Evolutionary conservation across 1,140 invertebrate genomes (phyloP), one percentile per base, ranked within the genome.

Genomic region (Brachionus koreanus): DNA sequence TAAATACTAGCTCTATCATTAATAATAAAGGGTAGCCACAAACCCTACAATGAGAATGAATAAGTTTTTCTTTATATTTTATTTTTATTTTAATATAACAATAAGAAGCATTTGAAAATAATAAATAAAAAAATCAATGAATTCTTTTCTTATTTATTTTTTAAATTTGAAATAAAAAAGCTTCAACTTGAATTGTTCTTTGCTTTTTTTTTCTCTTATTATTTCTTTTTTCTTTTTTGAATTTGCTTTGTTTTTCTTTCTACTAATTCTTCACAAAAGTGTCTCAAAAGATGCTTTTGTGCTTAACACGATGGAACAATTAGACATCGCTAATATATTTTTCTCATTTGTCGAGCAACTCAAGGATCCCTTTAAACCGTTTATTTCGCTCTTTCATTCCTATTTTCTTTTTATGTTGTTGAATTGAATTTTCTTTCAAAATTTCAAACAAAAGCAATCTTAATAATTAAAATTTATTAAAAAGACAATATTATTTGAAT

Each of bases 391-490:
- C 33, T 33, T 33, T 37, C 63, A 65, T 65, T 35, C 29, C 33
- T 65, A 33, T 65, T 33, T 65, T 12, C 5, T 65, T 65, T 10
- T 33, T 33, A n/a, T 0, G 35, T n/a, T 37, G 35, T 65, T 65
- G 25, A 65, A 65, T 33, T 33, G 33, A 65, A 65, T 33, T 65
- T 65, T 69, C 37, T 69, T 69, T 69, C 37, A 39, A 39, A 35
- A 39, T 37, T 69, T 39, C 49, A 57, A 69, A 69, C 65, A 69
- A 69, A 37, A 69, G 65, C 65, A 69, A 69, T 69, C 65, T 69
- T 69, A 69, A 69, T 69, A 69, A 69, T 69, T 69, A 69, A 69
- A 69, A 69, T 69, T 69, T 69, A 37, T 39, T 69, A 65, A 69
- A 69, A 69, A 69, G 65, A 69, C 65, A 69, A 69, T 69, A 69